Base-by-base conservation (phyloP, 2,113 vertebrate species). In the Heterochromis multidens region DNA sequence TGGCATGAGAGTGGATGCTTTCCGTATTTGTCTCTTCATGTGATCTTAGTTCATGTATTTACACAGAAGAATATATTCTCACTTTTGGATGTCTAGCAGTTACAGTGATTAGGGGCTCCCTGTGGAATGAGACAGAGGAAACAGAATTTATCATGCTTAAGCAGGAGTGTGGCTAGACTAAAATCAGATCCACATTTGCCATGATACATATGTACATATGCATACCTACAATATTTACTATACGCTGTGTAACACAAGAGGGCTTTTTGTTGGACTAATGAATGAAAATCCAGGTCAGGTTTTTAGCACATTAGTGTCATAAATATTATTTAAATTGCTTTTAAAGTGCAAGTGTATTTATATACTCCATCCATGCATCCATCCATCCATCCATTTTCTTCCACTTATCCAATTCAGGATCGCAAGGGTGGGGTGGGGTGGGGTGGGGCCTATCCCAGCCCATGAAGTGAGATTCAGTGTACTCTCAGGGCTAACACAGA, bases 21-120 rank as follows among this genome's bases (percentile, higher is more conserved):
- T 87, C 60, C 12, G 1, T 61, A 52, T 90, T 87, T 85, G 57
- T 87, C 77, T 91, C 79, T 65, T 65, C 56, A 3, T 67, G 72
- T 83, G 81, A 88, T 88, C 60, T 58, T 3, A 27, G 57, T 77
- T 88, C 46, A 60, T 93, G 89, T 91, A 89, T 93, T 88, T 91
- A 33, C 57, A 67, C 29, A 65, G 27, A 52, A 74, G 23, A 87
- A 85, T 74, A 76, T 63, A 76, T 90, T 89, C 87, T 91, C 88
- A 88, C 91, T 87, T 27, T 88, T 67, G 65, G 56, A 81, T 81
- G 88, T 90, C 87, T 37, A 11, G 58, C 70, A 19, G 40, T 23
- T n/a, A 5, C 49, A 58, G 72, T 74, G 88, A 87, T 87, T 65
- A 57, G 56, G 65, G 76, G 60, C 84, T 89, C 70, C 78, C 79